phyloP scores from a whole-genome alignment of 1,140 invertebrate genomes.

The Drosophila pseudoananassae region DNA sequence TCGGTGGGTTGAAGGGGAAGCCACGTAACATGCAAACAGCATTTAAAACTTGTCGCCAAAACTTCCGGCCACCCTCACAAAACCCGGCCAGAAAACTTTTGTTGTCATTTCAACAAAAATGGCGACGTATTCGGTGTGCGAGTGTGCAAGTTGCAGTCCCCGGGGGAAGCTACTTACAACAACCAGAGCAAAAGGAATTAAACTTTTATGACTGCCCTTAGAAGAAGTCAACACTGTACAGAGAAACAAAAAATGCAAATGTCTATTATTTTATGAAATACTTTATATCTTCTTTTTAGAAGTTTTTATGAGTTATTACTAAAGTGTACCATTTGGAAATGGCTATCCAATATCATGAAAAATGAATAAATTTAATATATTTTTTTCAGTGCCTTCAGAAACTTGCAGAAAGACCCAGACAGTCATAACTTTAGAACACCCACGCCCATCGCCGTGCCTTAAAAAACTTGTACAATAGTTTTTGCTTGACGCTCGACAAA shows the following conservation, averaged over 20 bases:
- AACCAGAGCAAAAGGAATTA: constrained; percentile 43
- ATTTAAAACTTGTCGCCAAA: constrained; percentile 77
- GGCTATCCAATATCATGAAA: too few species aligned
- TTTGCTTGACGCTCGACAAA: constrained; percentile 38
- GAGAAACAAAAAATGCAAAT: background rate
- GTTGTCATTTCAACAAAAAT: constrained; percentile 74
- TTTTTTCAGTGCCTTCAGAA: background rate
- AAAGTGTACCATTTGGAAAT: too few species aligned
- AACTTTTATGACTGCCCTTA: constrained; percentile 69
- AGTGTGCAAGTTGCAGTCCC: constrained; percentile 59
- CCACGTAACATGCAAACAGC: constrained; percentile 76
- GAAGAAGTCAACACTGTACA: constrained; percentile 38
- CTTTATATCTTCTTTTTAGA: too few species aligned
- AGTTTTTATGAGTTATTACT: too few species aligned
- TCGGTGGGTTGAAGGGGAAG: background rate
- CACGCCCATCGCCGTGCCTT: constrained; percentile 2
- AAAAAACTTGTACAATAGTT: constrained; percentile 74
- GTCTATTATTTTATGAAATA: background rate
- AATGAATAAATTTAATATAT: background rate
- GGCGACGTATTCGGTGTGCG: constrained; percentile 48
- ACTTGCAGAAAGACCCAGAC: constrained; percentile 4
- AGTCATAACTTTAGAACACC: constrained; percentile 25
- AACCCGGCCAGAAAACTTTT: constrained; percentile 62
- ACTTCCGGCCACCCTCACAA: constrained; percentile 28
- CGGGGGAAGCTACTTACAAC: constrained; percentile 68